A percentile compares a stretch with the other conserved stretches of the same genome.
phyloP scores from a whole-genome alignment of 2,113 vertebrate genomes.

The Lepidothrix coronata region DNA sequence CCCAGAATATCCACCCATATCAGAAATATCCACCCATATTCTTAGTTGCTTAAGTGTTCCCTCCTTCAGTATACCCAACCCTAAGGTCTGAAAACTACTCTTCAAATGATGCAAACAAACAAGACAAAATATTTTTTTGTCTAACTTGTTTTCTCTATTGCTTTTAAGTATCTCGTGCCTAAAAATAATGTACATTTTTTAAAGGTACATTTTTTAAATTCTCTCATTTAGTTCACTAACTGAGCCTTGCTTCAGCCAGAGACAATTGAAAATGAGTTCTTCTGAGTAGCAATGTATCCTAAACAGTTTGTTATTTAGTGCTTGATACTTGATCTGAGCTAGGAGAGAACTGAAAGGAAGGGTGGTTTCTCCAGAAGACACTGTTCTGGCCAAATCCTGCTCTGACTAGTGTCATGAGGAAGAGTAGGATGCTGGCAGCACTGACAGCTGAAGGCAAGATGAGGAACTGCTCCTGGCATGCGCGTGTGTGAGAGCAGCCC shows the following conservation, averaged over 20 bases:
- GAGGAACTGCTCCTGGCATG: neutral
- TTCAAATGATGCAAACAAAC: neutral
- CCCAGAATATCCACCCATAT: neutral
- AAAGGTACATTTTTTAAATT: neutral
- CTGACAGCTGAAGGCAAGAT: neutral
- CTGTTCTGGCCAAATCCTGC: conserved; percentile 21
- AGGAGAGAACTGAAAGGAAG: neutral
- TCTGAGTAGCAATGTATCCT: neutral
- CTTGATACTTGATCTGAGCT: neutral
- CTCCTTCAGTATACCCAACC: neutral
- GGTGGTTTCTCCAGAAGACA: neutral
- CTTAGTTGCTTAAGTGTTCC: neutral
- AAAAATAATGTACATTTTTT: neutral
- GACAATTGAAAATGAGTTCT: conserved; percentile 2
- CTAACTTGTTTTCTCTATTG: neutral
- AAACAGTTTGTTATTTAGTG: neutral
- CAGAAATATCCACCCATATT: neutral
- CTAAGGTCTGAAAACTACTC: neutral
- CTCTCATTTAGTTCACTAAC: neutral
- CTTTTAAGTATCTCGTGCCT: neutral
- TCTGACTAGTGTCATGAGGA: neutral
- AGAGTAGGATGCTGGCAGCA: neutral
- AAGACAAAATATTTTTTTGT: neutral
- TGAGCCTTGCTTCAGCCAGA: neutral
- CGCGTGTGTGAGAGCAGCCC: neutral